Base-by-base conservation (phyloP, 2,797 vertebrate genomes). In the Pteropus rufus region DNA sequence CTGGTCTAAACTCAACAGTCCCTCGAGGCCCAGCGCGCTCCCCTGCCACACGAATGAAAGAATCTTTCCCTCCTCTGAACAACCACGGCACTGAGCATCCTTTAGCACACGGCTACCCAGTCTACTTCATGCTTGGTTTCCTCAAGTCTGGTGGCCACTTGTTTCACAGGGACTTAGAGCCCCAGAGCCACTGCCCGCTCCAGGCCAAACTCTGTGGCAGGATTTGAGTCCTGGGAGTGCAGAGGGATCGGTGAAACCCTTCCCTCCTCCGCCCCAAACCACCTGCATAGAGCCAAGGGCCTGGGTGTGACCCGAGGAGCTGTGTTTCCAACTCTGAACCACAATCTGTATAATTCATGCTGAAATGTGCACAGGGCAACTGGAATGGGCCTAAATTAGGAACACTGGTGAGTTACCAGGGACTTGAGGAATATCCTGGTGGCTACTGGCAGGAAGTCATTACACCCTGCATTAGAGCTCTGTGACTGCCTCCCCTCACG, bases 81-180 rank as follows among this genome's bases (percentile, higher is more conserved):
- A 36, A 41, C 12, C 34, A 23, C 6, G 8, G 10, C 23, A 6
- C 34, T 7, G 14, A 76, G 52, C 8, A 9, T 60, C 54, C 54
- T 26, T 80, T 11, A 52, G 0, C 1, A n/a, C n/a, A 23, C 6
- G 19, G 11, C 7, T 18, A 18, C 16, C 19, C 15, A 2, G 15
- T 19, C 44, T 79, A 24, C 1, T 23, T 58, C 36, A 12, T 5
- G 49, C 8, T 16, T 65, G 56, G 12, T 19, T 75, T 81, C 34
- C 67, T 70, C 39, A 41, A 56, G 41, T 24, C 6, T 10, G 4
- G 56, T 3, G 16, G 29, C 62, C 69, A 26, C 36, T 36, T 12
- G 24, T 52, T 31, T 31, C 60, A 31, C 8, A 70, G 36, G 54
- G 10, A 64, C 26, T 41, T 11, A 1, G 29, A 6, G n/a, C 29